Evolutionary conservation across 1,140 invertebrate species (phyloP).

Genomic region (Bombus confusus): DNA sequence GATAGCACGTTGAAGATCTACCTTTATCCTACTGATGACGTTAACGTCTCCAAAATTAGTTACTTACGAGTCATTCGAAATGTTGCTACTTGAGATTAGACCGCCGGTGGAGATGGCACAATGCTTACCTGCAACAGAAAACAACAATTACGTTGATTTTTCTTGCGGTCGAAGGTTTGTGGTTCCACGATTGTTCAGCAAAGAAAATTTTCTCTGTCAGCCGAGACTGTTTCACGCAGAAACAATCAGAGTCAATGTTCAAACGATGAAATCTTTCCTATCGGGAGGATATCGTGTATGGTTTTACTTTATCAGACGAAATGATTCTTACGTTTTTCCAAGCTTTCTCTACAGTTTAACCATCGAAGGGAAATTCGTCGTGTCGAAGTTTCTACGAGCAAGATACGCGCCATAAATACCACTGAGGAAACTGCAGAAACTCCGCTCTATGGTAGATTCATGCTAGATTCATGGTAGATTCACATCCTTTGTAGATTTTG

Average conservation of each 20-base stretch:
- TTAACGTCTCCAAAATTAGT: constrained; percentile 55
- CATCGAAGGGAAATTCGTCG: neutral
- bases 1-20: neutral
- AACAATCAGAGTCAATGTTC: neutral
- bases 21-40: constrained; percentile 4
- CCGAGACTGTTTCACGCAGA: neutral
- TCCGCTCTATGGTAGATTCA: neutral
- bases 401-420: neutral
- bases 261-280: neutral
- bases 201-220: neutral
- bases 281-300: neutral
- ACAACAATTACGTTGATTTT: neutral
- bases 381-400: neutral
- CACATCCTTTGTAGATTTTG: neutral
- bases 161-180: neutral
- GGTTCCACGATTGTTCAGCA: neutral
- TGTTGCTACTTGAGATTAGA: neutral
- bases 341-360: too few species aligned
- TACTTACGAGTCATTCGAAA: constrained; percentile 44
- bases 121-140: constrained; percentile 44
- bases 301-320: neutral
- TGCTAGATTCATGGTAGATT: too few species aligned
- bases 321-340: neutral
- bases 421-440: neutral
- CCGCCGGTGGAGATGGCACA: neutral